Evolutionary conservation across 2,113 vertebrate species (phyloP), one percentile per base, ranked within the genome.

Genomic region (Mola mola): DNA sequence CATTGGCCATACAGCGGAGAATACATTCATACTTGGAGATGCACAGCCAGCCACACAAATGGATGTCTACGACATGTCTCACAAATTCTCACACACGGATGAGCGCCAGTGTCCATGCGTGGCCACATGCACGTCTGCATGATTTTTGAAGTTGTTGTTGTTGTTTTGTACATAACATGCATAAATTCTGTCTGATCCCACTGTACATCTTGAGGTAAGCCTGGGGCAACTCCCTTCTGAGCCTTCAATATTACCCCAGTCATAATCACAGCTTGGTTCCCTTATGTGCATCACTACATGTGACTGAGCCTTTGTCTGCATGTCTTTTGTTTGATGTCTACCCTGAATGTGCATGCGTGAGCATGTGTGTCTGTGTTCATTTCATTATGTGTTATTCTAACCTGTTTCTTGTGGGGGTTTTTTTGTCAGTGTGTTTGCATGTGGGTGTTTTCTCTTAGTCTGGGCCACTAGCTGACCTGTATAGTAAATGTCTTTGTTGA

Each of bases 111-210:
- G 33, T 34, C 1, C 17, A 66, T 37, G 63, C 42, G 63, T 47
- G 16, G n/a, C n/a, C n/a, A n/a, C 48, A 46, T 10, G 25, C 43
- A n/a, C 40, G 5, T 19, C 28, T 16, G 37, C 34, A 56, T 24
- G 15, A 19, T 12, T 22, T 50, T 40, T 13, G 34, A 24, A 41
- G n/a, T 51, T 61, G 16, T 41, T 78, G 61, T 76, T 81, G 48
- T 82, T 82, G 61, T 75, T 80, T 77, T 78, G 62, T 71, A 51
- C 22, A 65, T 61, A 68, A 24, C 57, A 79, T 78, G 70, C 36
- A 86, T 83, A 66, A 71, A 86, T 83, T 89, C 79, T 47, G 48
- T 83, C 63, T 78, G 76, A 88, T 83, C 64, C 53, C 2, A 20
- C 58, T 40, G 59, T 51, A 75, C 63, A 72, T 81, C 66, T 75